Conservation (phyloP, 2,113 vertebrate genomes). For the Picathartes gymnocephalus region DNA sequence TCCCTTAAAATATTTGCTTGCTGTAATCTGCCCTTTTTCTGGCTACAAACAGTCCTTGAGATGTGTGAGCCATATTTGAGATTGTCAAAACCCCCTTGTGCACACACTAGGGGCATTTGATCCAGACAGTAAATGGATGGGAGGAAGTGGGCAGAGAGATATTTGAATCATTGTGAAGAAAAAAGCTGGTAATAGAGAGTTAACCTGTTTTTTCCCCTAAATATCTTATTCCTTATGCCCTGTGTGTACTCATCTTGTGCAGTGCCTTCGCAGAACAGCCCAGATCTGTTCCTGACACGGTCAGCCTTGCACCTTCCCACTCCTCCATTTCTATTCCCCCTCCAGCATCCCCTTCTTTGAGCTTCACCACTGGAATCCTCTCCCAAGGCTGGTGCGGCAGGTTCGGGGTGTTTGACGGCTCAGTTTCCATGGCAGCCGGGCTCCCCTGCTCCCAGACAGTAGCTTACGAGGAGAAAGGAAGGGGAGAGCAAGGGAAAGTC, state of each 20-base stretch:
- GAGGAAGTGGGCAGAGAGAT: background rate
- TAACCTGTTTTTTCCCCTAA: background rate
- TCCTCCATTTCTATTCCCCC: background rate
- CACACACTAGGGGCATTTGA: background rate
- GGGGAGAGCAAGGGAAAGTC: constrained; percentile 74
- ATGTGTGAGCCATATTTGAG: background rate
- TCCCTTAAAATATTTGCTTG: background rate
- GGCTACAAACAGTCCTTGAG: background rate
- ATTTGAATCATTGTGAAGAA: background rate
- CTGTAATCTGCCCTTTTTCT: background rate
- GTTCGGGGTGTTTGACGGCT: constrained; percentile 63
- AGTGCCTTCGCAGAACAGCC: background rate
- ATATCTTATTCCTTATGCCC: background rate
- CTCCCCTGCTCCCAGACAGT: constrained; percentile 69
- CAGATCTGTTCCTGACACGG: accelerated
- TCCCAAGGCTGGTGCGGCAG: constrained; percentile 51
- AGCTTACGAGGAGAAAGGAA: constrained; percentile 64
- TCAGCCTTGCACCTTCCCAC: background rate
- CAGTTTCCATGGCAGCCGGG: constrained; percentile 86
- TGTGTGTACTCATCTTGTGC: background rate
- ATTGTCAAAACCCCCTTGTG: background rate
- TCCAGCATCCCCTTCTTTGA: constrained; percentile 34
- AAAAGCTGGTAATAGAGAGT: background rate
- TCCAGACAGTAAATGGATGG: background rate
- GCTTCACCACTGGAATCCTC: constrained; percentile 63